phyloP scores from a whole-genome alignment of 2,113 vertebrate genomes.

The Calidris pugnax region DNA sequence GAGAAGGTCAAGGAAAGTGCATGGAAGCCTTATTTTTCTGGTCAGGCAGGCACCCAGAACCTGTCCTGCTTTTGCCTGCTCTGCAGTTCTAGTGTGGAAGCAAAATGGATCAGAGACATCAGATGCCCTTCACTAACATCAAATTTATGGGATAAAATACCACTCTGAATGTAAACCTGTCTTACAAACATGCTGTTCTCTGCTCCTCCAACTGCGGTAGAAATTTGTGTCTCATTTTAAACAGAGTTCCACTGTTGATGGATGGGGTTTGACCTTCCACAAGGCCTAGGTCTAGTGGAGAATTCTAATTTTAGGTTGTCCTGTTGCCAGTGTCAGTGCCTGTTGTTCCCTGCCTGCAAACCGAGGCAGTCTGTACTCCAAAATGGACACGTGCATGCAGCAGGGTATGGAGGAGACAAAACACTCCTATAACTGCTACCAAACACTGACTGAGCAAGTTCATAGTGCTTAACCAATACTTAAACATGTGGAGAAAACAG shows the following conservation, averaged over 20 bases:
- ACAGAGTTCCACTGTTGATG: background rate
- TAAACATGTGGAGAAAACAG: background rate
- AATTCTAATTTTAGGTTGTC: background rate
- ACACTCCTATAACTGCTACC: background rate
- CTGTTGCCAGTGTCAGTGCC: background rate
- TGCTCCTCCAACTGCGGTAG: background rate
- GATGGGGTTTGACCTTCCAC: background rate
- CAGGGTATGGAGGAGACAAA: too few relatives aligned
- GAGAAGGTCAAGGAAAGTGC: background rate
- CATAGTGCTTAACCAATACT: background rate
- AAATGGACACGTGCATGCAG: background rate
- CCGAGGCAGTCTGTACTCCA: too few relatives aligned
- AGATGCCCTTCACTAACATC: background rate
- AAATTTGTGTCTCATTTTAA: background rate
- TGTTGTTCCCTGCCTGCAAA: background rate
- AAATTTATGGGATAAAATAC: background rate
- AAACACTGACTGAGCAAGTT: background rate
- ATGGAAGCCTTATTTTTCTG: background rate
- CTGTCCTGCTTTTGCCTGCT: background rate
- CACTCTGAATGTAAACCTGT: background rate
- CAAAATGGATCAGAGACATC: background rate
- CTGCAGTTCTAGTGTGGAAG: background rate
- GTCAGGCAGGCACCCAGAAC: background rate
- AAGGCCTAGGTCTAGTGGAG: background rate
- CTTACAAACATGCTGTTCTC: background rate